Evolutionary conservation across 2,797 vertebrate species (phyloP).

Genomic region (Luscinia luscinia): DNA sequence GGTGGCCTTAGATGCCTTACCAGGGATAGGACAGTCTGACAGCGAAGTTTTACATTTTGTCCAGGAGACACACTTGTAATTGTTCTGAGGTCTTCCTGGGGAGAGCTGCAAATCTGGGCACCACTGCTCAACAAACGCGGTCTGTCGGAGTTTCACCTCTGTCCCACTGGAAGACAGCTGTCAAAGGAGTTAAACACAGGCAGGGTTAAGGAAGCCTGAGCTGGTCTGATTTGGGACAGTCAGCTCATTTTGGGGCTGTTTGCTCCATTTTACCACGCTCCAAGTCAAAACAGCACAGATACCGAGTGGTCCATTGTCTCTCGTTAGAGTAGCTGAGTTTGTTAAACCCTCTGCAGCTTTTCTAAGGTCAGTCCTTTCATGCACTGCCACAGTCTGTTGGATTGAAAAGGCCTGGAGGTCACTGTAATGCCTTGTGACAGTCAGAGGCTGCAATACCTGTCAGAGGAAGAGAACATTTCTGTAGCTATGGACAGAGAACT

Average conservation of each 20-base stretch:
- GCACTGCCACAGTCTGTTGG: background rate
- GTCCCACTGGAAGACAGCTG: background rate
- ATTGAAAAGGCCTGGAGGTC: background rate
- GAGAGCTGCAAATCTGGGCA: background rate
- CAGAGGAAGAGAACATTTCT: background rate
- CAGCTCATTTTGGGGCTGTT: background rate
- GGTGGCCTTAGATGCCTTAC: background rate
- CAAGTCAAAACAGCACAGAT: background rate
- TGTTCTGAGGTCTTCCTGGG: background rate
- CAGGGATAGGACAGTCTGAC: background rate
- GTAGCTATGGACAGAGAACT: background rate
- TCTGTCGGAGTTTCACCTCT: background rate
- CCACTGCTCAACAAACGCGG: background rate
- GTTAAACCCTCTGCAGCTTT: background rate
- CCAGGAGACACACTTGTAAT: background rate
- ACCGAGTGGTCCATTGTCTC: background rate
- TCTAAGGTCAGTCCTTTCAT: background rate
- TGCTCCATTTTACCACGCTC: background rate
- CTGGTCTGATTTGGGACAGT: background rate
- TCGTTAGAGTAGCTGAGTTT: background rate
- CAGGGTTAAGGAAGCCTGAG: background rate
- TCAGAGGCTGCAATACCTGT: background rate
- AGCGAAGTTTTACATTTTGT: conserved; percentile 22
- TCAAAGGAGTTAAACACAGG: background rate
- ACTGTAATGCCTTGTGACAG: background rate